These are phyloP conservation scores for Pyrocephalus nanus DNA, from an alignment of 2,797 vertebrate genomes.

Conservation along the genomic window DNA sequence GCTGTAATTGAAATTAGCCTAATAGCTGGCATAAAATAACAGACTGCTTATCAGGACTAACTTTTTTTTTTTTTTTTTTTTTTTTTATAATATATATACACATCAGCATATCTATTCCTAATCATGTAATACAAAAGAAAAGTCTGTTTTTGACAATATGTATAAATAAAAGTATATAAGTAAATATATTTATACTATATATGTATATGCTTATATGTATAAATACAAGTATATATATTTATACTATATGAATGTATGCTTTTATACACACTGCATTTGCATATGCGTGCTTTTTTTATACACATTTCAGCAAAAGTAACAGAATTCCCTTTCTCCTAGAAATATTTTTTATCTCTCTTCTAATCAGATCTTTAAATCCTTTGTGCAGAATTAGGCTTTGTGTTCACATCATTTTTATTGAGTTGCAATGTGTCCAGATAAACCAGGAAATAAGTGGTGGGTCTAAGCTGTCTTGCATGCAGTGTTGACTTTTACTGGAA, in stretches of 20 bases:
- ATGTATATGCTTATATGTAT: not conserved
- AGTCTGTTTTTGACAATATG: not conserved
- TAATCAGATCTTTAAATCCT: not conserved
- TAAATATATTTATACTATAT: not conserved
- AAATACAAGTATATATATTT: not conserved
- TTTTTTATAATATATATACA: too few relatives aligned
- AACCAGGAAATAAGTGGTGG: not conserved
- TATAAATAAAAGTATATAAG: not conserved
- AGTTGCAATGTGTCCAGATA: not conserved
- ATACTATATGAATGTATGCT: not conserved
- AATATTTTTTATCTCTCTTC: not conserved
- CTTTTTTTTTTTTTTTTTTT: not conserved
- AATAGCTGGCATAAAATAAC: not conserved
- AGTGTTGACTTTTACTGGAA: not conserved
- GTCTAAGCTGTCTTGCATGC: not conserved
- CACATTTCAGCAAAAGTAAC: not conserved
- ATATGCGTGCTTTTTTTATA: not conserved
- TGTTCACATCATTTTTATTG: not conserved
- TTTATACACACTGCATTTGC: not conserved
- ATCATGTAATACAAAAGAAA: not conserved
- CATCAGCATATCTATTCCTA: not conserved
- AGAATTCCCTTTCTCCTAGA: not conserved
- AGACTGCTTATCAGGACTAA: not conserved
- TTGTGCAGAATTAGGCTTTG: not conserved
- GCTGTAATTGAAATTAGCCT: not conserved